Evolutionary conservation across 2,888 invertebrate genomes (phyloP).

Genomic region (Fissipunctia ypsillon): DNA sequence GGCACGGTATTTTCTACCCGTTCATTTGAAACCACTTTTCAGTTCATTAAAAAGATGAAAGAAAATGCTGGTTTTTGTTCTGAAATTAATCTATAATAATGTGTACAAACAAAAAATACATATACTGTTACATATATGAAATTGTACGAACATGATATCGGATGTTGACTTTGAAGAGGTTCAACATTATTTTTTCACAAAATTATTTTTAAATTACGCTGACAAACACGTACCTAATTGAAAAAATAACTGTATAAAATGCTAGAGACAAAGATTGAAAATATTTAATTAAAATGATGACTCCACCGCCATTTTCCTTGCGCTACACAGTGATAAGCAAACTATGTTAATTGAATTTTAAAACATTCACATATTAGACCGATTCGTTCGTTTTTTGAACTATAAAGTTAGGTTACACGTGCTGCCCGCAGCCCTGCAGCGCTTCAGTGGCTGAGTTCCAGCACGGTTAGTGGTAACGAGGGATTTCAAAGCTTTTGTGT

Average conservation of each 20-base stretch:
- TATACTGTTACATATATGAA: neutral
- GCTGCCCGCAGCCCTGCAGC: slow-evolving; percentile 26
- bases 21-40: slow-evolving; percentile 8
- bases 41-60: slow-evolving; percentile 9
- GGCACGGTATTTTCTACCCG: neutral
- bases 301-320: neutral
- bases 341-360: slow-evolving; percentile 2
- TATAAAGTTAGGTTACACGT: slow-evolving; percentile 31
- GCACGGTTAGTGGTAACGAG: slow-evolving; percentile 47
- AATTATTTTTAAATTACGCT: slow-evolving; percentile 2
- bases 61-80: slow-evolving; percentile 5
- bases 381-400: slow-evolving; percentile 16
- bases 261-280: neutral
- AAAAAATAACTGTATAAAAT: slow-evolving; percentile 6
- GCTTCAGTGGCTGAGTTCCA: slow-evolving; percentile 34
- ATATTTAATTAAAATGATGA: neutral
- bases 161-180: slow-evolving; percentile 15
- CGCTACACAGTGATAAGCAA: neutral
- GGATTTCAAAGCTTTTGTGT: slow-evolving; percentile 46
- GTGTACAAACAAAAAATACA: slow-evolving; percentile 16
- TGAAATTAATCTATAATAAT: slow-evolving; percentile 1
- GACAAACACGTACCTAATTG: neutral
- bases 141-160: neutral
- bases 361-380: slow-evolving; percentile 22
- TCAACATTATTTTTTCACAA: neutral